Evolutionary conservation across 2,888 invertebrate genomes (phyloP), one percentile per base, ranked within the genome.

Genomic region (Ormyrus labotus): DNA sequence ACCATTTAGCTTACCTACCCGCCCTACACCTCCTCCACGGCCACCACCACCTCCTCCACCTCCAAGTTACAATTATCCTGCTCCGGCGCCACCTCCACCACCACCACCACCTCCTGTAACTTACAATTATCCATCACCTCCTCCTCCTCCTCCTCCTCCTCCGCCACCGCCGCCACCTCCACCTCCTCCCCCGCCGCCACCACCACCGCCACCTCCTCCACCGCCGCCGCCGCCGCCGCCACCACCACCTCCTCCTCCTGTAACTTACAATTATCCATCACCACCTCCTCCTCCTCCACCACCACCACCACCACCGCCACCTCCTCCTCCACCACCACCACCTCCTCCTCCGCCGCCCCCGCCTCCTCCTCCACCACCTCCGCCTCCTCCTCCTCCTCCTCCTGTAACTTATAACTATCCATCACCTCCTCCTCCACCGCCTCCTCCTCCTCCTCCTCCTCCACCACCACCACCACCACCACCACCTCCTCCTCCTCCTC

Each of bases 1-100:
- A 70, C 80, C 86, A 19, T 88, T 88, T 78, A 73, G 81, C 1
- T 80, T 88, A 58, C 87, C 87, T 50, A 75, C 85, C 11, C 83
- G 75, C n/a, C 75, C 83, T 45, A 57, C 75, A 57, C 80, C 78
- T 53, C 53, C 61, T 3, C 78, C 79, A 1, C 78, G 71, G 0
- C 75, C 81, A 0, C 61, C 74, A 2, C 80, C 76, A 0, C 70
- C 81, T 0, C 72, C 64, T 0, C 76, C 79, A 50, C 72, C 73
- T 5, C 45, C 77, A 0, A 68, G 65, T 19, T 67, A 81, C n/a
- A 72, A 64, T 63, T 81, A 78, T 81, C 76, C 83, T 0, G 19
- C 19, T 19, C 19, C 19, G 19, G 19, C 19, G 19, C 63, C 80
- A 0, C 63, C 78, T 3, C 60, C 78, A 11, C 65, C 78, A 57